Evolutionary conservation across 1,140 invertebrate species (phyloP).

Genomic region (Calycopis cecrops): DNA sequence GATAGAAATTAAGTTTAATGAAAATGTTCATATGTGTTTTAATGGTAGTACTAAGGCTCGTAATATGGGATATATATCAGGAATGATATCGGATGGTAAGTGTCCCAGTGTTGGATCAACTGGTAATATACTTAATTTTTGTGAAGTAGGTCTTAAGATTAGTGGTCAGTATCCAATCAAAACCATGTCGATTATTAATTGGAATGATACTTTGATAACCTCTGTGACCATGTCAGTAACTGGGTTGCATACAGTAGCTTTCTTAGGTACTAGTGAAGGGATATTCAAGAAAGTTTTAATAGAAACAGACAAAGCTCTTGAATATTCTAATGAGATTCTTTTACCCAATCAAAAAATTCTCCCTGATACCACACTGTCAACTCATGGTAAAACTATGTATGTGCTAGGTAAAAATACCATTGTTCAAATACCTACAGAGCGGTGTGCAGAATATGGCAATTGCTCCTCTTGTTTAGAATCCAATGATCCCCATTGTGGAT

Average conservation of each 20-base stretch:
- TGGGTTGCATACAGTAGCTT: slow-evolving; percentile 92
- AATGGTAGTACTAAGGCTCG: slow-evolving; percentile 93
- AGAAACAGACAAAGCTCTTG: slow-evolving; percentile 57
- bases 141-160: slow-evolving; percentile 94
- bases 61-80: slow-evolving; percentile 95
- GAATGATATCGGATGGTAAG: slow-evolving; percentile 91
- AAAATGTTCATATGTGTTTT: slow-evolving; percentile 98
- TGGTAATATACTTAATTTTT: slow-evolving; percentile 94
- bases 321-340: slow-evolving; percentile 57
- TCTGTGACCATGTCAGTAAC: slow-evolving; percentile 89
- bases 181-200: slow-evolving; percentile 82
- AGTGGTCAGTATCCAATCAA: slow-evolving; percentile 90
- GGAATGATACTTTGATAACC: slow-evolving; percentile 87
- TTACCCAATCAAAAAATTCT: slow-evolving; percentile 77
- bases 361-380: slow-evolving; percentile 88
- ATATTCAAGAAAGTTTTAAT: slow-evolving; percentile 57
- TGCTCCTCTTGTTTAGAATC: slow-evolving; percentile 94
- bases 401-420: slow-evolving; percentile 79
- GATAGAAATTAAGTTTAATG: slow-evolving; percentile 94
- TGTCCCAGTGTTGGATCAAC: slow-evolving; percentile 90
- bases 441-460: slow-evolving; percentile 91
- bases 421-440: slow-evolving; percentile 93
- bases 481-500: slow-evolving; percentile 97
- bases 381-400: slow-evolving; percentile 77
- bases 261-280: slow-evolving; percentile 73